phyloP scores from a whole-genome alignment of 1,140 invertebrate species.

The Drosophila eugracilis region DNA sequence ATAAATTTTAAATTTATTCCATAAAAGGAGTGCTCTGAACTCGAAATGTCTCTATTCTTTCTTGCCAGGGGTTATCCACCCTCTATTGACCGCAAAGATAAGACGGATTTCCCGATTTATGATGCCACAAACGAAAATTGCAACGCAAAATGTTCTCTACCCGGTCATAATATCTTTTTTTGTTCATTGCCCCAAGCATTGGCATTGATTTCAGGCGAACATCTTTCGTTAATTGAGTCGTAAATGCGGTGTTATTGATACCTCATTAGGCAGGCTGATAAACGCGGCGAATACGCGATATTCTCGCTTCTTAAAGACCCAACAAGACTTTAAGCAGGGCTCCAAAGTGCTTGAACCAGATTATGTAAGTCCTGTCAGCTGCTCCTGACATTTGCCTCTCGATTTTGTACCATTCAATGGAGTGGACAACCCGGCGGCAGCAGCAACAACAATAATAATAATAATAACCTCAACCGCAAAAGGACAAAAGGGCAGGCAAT shows the following conservation, averaged over 20 bases:
- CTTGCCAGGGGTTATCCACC: constrained; percentile 39
- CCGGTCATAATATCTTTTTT: constrained; percentile 20
- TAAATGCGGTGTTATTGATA: constrained; percentile 76
- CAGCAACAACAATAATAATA: constrained; percentile 1
- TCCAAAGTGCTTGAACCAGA: constrained; percentile 1
- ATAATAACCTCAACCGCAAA: constrained; percentile 32
- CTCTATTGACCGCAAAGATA: constrained; percentile 34
- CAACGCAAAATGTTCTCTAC: constrained; percentile 25
- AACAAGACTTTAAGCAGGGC: constrained; percentile 32
- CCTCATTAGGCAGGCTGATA: constrained; percentile 74
- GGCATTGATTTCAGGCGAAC: constrained; percentile 58
- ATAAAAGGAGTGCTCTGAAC: constrained; percentile 56
- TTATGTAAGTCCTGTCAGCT: constrained; percentile 44
- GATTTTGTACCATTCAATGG: constrained; percentile 31
- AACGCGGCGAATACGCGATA: constrained; percentile 64
- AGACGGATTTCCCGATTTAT: constrained; percentile 38
- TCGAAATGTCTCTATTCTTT: constrained; percentile 4
- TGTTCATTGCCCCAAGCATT: neutral
- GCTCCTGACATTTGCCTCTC: constrained; percentile 44
- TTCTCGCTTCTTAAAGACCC: constrained; percentile 13
- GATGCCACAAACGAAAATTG: constrained; percentile 36
- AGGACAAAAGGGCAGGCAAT: constrained; percentile 38
- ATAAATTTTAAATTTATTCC: constrained; percentile 66
- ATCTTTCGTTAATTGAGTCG: constrained; percentile 71
- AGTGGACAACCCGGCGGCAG: constrained; percentile 29